A percentile compares a stretch with the other conserved stretches of the same genome.
Evolutionary conservation across 1,140 invertebrate species (phyloP).

Genomic region (Halesus radiatus): DNA sequence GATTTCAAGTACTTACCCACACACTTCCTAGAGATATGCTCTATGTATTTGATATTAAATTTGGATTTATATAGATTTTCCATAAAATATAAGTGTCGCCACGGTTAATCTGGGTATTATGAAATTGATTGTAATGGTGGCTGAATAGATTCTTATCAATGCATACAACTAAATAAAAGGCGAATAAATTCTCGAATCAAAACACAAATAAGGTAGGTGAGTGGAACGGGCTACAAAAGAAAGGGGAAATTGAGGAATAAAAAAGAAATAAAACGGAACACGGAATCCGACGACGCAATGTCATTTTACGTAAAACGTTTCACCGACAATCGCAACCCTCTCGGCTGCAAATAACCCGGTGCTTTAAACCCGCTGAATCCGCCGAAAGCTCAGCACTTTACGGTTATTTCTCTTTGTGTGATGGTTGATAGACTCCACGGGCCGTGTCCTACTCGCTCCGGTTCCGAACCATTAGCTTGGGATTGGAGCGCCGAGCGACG

Average conservation of each 20-base stretch:
- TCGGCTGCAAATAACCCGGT: not conserved
- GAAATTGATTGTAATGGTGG: no score
- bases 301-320: constrained; percentile 14
- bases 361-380: constrained; percentile 21
- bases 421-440: not conserved
- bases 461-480: constrained; percentile 22
- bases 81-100: no score
- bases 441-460: constrained; percentile 19
- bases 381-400: constrained; percentile 31
- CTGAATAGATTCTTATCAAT: no score
- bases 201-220: not conserved
- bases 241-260: not conserved
- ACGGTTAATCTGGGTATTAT: no score
- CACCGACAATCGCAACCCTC: not conserved
- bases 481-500: not conserved
- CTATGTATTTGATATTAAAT: no score
- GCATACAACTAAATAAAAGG: no score
- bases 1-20: no score
- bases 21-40: no score
- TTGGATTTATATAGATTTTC: no score
- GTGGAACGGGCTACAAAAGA: not conserved
- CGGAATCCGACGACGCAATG: not conserved
- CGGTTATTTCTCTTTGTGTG: constrained; percentile 24
- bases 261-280: constrained; percentile 9
- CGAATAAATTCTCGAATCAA: no score